Evolutionary conservation across 2,888 invertebrate genomes (phyloP).

Genomic region (Brachypterus glaber): DNA sequence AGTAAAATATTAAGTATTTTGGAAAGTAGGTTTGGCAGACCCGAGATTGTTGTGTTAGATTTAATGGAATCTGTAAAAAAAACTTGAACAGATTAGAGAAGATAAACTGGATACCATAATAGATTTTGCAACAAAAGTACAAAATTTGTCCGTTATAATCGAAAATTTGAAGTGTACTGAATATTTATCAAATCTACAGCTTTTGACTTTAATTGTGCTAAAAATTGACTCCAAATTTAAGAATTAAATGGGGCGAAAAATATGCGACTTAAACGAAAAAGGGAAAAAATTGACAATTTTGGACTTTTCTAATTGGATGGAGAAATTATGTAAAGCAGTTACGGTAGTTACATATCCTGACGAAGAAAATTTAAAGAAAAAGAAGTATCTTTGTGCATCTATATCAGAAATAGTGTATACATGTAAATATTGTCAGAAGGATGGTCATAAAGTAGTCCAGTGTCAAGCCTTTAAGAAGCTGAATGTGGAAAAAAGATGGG

Average conservation of each 20-base stretch:
- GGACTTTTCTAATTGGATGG: slow-evolving; percentile 3
- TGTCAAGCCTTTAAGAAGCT: slow-evolving; percentile 1
- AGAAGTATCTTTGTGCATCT: not conserved
- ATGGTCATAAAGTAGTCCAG: slow-evolving; percentile 3
- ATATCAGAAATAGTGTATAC: not conserved
- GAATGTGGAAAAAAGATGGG: slow-evolving; percentile 2
- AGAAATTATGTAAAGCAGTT: slow-evolving; percentile 4
- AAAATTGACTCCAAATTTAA: not conserved
- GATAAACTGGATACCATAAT: slow-evolving; percentile 3
- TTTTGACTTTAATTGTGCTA: slow-evolving; percentile 1
- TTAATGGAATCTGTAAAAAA: not conserved
- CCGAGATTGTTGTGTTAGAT: slow-evolving; percentile 5
- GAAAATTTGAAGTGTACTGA: slow-evolving; percentile 2
- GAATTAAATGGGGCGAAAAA: not conserved
- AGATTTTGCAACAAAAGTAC: slow-evolving; percentile 1
- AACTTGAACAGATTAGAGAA: slow-evolving; percentile 1
- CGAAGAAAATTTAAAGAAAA: not conserved
- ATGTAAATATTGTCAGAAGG: slow-evolving; percentile 4
- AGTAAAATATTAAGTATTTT: slow-evolving; percentile 3
- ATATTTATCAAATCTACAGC: slow-evolving; percentile 3
- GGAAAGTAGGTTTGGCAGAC: slow-evolving; percentile 5
- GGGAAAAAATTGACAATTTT: not conserved
- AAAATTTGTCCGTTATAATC: slow-evolving; percentile 4
- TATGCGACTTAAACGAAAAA: slow-evolving; percentile 2
- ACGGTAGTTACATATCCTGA: not conserved